phyloP scores from a whole-genome alignment of 2,797 vertebrate genomes.

The Adrianichthys oophorus region DNA sequence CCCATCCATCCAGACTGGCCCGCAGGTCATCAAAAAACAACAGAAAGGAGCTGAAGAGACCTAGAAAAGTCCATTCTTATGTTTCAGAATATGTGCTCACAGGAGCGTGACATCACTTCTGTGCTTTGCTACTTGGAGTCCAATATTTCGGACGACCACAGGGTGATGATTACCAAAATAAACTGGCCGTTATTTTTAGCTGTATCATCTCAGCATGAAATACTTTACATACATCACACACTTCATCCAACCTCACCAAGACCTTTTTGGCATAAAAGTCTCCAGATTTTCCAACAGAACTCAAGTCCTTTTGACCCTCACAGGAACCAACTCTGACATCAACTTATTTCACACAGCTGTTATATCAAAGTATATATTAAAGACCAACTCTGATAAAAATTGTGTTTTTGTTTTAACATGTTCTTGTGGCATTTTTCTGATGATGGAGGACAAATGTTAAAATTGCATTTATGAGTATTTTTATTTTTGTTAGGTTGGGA shows the following conservation, averaged over 20 bases:
- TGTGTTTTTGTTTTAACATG: too few species aligned
- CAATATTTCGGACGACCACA: conserved; percentile 39
- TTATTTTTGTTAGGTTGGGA: too few species aligned
- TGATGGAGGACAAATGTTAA: too few species aligned
- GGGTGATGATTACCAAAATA: conserved; percentile 39
- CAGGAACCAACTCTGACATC: conserved; percentile 27
- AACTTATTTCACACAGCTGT: conserved; percentile 27
- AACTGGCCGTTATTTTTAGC: conserved; percentile 37
- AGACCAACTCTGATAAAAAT: too few species aligned
- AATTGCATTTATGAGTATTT: too few species aligned
- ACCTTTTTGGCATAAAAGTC: conserved; percentile 51
- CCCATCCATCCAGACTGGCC: conserved; percentile 17
- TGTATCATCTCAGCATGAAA: conserved; percentile 26
- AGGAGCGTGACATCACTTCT: conserved; percentile 33
- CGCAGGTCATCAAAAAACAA: conserved; percentile 41
- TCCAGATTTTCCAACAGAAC: conserved; percentile 48
- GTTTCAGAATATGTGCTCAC: conserved; percentile 22
- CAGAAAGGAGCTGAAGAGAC: conserved; percentile 39
- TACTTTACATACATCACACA: conserved; percentile 21
- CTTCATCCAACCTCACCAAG: conserved; percentile 12
- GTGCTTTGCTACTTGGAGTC: conserved; percentile 33
- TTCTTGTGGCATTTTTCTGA: too few species aligned
- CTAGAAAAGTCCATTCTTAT: conserved; percentile 51
- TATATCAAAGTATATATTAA: conserved; percentile 28
- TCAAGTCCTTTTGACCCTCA: conserved; percentile 42